Evolutionary conservation across 2,888 invertebrate species (phyloP).

Genomic region (Archaeoteleia sp.): DNA sequence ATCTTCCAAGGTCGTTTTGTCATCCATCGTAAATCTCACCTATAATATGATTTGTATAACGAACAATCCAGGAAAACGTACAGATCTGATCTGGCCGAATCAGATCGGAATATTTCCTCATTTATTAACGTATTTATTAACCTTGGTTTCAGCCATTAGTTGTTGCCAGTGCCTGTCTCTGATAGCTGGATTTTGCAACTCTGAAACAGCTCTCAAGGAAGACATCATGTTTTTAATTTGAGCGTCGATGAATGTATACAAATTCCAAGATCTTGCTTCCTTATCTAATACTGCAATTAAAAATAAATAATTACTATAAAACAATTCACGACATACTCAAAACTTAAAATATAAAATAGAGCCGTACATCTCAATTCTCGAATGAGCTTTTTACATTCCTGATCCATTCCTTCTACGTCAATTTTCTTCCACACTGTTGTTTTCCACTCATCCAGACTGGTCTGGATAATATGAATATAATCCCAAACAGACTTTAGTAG

Average conservation of each 20-base stretch:
- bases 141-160: slow-evolving; percentile 93
- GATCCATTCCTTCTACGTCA: slow-evolving; percentile 95
- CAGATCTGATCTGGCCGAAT: slow-evolving; percentile 1
- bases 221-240: slow-evolving; percentile 95
- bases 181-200: slow-evolving; percentile 95
- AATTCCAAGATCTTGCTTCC: slow-evolving; percentile 83
- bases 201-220: slow-evolving; percentile 92
- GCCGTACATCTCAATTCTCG: slow-evolving; percentile 85
- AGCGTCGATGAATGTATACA: slow-evolving; percentile 86
- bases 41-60: slow-evolving; percentile 67
- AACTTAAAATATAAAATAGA: no score
- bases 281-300: slow-evolving; percentile 77
- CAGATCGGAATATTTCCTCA: slow-evolving; percentile 1
- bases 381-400: slow-evolving; percentile 93
- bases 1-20: slow-evolving; percentile 91
- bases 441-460: slow-evolving; percentile 93
- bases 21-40: slow-evolving; percentile 88
- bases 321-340: no score
- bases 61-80: neutral
- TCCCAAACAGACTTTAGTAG: slow-evolving; percentile 92
- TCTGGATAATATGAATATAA: slow-evolving; percentile 86
- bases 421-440: slow-evolving; percentile 95
- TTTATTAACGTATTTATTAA: no score
- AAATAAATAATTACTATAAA: slow-evolving; percentile 1
- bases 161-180: slow-evolving; percentile 95